phyloP scores from a whole-genome alignment of 2,113 vertebrate species.

The Micronycteris hirsuta region DNA sequence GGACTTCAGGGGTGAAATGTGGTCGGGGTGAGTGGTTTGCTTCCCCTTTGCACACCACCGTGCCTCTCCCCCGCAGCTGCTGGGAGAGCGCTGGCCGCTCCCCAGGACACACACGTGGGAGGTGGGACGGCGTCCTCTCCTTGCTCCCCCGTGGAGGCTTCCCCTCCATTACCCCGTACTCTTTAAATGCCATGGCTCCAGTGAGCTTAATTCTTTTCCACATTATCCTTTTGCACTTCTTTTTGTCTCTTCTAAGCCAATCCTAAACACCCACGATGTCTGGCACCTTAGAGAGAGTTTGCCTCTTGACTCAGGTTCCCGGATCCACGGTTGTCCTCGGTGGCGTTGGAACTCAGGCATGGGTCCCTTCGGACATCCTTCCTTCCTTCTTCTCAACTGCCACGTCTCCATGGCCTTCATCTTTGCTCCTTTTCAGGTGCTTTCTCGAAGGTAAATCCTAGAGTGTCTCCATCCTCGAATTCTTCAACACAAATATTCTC shows the following conservation, averaged over 20 bases:
- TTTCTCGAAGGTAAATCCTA: neutral
- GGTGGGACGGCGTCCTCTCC: neutral
- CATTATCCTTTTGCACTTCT: neutral
- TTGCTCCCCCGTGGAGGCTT: neutral
- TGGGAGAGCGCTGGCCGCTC: neutral
- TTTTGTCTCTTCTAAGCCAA: neutral
- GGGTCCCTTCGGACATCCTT: neutral
- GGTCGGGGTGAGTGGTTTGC: neutral
- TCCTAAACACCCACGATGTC: accelerated
- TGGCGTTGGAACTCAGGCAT: neutral
- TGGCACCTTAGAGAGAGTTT: accelerated
- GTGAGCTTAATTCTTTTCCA: neutral
- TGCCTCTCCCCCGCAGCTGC: too few species aligned
- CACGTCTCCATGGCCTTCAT: neutral
- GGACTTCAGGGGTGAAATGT: neutral
- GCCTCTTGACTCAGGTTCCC: neutral
- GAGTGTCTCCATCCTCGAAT: neutral
- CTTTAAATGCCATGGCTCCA: neutral
- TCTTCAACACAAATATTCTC: neutral
- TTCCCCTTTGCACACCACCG: neutral
- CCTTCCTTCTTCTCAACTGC: neutral
- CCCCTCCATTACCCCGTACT: neutral
- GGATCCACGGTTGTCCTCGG: neutral
- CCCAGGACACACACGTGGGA: neutral
- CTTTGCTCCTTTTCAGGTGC: neutral